Percentiles rank a stretch among this genome's conserved stretches.
These are phyloP conservation scores for Dendroctonus ponderosae DNA, from an alignment of 1,140 invertebrate genomes.

Conservation along the genomic window DNA sequence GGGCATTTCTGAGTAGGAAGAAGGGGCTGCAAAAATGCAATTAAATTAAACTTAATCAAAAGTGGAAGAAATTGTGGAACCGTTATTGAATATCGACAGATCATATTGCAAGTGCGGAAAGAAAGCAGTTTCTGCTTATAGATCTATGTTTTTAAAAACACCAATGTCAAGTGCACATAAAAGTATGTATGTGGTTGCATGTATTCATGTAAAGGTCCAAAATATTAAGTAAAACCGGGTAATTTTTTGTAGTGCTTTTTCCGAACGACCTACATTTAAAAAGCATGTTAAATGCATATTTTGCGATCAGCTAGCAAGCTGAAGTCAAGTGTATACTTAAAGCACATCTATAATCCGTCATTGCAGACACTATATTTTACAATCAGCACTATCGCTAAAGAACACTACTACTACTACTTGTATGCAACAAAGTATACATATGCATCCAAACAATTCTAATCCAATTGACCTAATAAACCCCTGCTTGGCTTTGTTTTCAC, in stretches of 20 bases:
- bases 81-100: background rate
- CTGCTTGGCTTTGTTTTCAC: too few species aligned
- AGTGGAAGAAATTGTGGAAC: background rate
- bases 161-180: too few species aligned
- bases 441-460: background rate
- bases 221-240: too few species aligned
- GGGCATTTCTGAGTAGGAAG: conserved; percentile 9
- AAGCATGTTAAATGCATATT: too few species aligned
- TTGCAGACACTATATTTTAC: conserved; percentile 3
- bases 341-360: conserved; percentile 2
- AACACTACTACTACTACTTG: conserved; percentile 3
- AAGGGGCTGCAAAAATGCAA: conserved; percentile 10
- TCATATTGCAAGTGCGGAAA: too few species aligned
- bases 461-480: too few species aligned
- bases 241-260: too few species aligned
- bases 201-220: too few species aligned
- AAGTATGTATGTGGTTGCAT: too few species aligned
- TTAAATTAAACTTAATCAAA: background rate
- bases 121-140: too few species aligned
- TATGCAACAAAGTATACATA: conserved; percentile 12
- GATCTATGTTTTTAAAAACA: too few species aligned
- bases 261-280: too few species aligned
- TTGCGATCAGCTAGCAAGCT: background rate
- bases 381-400: background rate
- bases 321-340: background rate